These are phyloP conservation scores for Ailuropoda melanoleuca DNA, from an alignment of 2,113 vertebrate species.

Conservation along the genomic window DNA sequence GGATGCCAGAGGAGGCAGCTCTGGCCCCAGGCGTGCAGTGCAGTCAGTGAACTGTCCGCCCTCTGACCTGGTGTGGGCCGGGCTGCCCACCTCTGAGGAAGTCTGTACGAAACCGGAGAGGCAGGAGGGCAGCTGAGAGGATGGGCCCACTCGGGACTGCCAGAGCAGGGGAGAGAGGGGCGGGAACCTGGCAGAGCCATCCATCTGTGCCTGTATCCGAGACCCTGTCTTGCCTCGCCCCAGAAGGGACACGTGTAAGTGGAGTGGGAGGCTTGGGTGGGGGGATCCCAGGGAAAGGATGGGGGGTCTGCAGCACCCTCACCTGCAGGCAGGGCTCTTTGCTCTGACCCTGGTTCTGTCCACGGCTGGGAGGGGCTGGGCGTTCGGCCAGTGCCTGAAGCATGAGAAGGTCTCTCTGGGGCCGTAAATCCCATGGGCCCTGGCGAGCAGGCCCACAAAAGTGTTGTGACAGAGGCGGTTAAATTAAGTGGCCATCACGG, in stretches of 20 bases:
- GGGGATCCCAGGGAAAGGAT: neutral
- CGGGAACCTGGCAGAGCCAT: neutral
- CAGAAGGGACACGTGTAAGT: neutral
- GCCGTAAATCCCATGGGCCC: constrained; percentile 56
- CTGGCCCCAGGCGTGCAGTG: neutral
- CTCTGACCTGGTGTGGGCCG: constrained; percentile 62
- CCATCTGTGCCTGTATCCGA: neutral
- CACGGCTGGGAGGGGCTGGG: neutral
- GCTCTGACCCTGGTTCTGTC: neutral
- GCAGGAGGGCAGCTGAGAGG: constrained; percentile 17
- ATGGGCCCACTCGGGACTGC: neutral
- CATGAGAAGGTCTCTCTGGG: neutral
- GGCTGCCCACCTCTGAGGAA: constrained; percentile 3
- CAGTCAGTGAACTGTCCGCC: constrained; percentile 43
- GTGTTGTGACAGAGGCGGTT: constrained; percentile 80
- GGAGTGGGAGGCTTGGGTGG: neutral
- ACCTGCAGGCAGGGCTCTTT: neutral
- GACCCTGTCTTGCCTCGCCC: neutral
- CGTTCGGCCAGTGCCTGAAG: neutral
- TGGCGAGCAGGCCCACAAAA: constrained; percentile 77
- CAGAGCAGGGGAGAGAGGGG: neutral
- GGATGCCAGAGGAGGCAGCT: constrained; percentile 53
- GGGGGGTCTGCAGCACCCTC: neutral
- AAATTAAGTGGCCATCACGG: constrained; percentile 73
- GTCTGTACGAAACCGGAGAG: neutral